These are phyloP conservation scores for Lepidocyrtoides sp. DNA, from an alignment of 2,888 invertebrate species.

Conservation along the genomic window DNA sequence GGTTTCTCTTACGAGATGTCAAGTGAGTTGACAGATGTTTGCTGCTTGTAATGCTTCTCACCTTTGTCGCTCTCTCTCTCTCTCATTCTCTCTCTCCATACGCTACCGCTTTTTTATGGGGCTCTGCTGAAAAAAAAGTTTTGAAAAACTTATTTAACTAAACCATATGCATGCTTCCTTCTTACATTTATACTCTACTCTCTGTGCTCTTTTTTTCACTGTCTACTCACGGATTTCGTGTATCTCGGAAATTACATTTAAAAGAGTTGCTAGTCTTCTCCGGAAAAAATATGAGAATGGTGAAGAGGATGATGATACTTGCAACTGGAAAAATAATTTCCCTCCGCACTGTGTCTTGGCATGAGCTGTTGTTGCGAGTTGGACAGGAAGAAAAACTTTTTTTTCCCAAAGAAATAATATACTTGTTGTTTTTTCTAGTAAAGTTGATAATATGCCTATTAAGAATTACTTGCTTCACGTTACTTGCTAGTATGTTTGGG, in stretches of 20 bases:
- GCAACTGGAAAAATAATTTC: no score
- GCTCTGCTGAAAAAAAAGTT: neutral
- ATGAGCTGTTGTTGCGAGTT: neutral
- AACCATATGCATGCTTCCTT: neutral
- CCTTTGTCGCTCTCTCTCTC: no score
- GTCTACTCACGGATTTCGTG: neutral
- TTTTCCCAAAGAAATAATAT: neutral
- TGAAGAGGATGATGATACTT: neutral
- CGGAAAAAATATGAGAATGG: neutral
- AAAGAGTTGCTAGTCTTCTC: neutral
- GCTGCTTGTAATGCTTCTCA: slow-evolving; percentile 5
- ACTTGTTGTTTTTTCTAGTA: neutral
- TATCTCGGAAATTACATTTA: neutral
- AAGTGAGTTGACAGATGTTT: slow-evolving; percentile 48
- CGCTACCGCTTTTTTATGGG: neutral
- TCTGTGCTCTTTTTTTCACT: neutral
- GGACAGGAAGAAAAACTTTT: neutral
- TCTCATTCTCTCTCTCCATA: neutral
- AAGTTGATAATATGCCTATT: neutral
- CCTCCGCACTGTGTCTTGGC: neutral
- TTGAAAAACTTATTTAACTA: slow-evolving; percentile 4
- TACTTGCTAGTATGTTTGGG: no score
- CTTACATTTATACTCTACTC: neutral
- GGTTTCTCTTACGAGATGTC: slow-evolving; percentile 26
- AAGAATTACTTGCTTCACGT: no score